A percentile compares a stretch with the other conserved stretches of the same genome.
Conservation (phyloP, 1,140 invertebrate genomes). For the Zaprionus tsacasi region DNA sequence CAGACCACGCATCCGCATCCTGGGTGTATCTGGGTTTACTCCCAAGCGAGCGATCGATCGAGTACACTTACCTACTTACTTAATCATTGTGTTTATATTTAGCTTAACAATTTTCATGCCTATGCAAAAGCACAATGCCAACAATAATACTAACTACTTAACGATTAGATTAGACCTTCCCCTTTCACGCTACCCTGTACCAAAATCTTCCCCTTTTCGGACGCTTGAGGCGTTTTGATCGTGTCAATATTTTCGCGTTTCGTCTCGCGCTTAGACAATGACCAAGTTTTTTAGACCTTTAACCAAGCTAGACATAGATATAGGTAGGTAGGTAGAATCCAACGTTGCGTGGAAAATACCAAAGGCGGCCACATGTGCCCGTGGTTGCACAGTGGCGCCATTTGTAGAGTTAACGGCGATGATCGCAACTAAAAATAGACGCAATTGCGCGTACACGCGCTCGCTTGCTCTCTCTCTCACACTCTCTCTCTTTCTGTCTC, state of each 20-base stretch:
- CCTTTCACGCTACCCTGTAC: not conserved
- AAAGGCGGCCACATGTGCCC: not conserved
- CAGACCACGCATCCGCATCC: conserved; percentile 44
- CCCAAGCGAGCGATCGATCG: too few relatives aligned
- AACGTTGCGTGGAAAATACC: conserved; percentile 55
- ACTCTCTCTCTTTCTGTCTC: conserved; percentile 9
- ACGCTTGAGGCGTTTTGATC: conserved; percentile 33
- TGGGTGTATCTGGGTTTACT: conserved; percentile 16
- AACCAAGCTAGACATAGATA: conserved; percentile 2
- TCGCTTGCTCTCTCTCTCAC: not conserved
- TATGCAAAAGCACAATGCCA: conserved; percentile 61
- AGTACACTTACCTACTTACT: conserved; percentile 3
- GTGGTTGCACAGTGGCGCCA: conserved; percentile 33
- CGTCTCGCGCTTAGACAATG: conserved; percentile 58
- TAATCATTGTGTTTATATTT: conserved; percentile 55
- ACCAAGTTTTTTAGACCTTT: conserved; percentile 50
- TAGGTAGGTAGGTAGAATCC: conserved; percentile 5
- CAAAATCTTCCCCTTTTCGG: not conserved
- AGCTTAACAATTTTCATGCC: conserved; percentile 71
- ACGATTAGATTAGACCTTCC: conserved; percentile 7
- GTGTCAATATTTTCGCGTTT: conserved; percentile 72
- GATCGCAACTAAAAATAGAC: conserved; percentile 45
- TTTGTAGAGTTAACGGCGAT: conserved; percentile 20
- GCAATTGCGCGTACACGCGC: conserved; percentile 7
- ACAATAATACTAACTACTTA: conserved; percentile 14